These are phyloP conservation scores for Poeciliopsis prolifica DNA, from an alignment of 2,113 vertebrate genomes.

Conservation along the genomic window DNA sequence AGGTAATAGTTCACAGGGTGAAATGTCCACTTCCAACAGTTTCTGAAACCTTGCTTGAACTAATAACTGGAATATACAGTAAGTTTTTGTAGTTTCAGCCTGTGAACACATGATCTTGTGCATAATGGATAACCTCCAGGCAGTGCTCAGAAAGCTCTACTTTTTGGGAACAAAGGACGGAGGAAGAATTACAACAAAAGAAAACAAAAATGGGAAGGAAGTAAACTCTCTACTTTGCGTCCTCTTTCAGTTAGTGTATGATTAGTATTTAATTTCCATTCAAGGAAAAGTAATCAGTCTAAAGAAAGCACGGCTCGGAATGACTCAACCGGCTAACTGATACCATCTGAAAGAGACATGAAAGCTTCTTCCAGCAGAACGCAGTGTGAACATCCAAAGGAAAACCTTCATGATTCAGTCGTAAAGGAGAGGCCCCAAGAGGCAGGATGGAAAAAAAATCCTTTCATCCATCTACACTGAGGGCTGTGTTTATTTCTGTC, in stretches of 20 bases:
- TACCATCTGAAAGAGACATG: constrained; percentile 43
- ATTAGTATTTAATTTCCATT: constrained; percentile 41
- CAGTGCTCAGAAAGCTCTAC: constrained; percentile 17
- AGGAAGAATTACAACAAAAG: constrained; percentile 28
- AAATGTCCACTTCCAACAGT: no score
- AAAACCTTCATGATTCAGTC: no score
- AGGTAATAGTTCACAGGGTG: no score
- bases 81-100: constrained; percentile 17
- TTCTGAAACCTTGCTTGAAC: no score
- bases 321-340: constrained; percentile 24
- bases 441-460: no score
- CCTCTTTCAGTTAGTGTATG: constrained; percentile 11
- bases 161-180: no score
- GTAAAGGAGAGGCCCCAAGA: no score
- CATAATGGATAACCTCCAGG: constrained; percentile 40
- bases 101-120: constrained; percentile 6
- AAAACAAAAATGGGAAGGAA: constrained; percentile 18
- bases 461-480: no score
- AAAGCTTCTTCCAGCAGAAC: constrained; percentile 26
- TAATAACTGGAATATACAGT: not conserved
- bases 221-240: constrained; percentile 24
- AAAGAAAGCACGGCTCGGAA: constrained; percentile 6
- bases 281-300: constrained; percentile 31
- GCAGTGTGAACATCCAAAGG: not conserved
- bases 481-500: no score